Base-by-base conservation (phyloP, 2,888 invertebrate species). In the Eupithecia insigniata region DNA sequence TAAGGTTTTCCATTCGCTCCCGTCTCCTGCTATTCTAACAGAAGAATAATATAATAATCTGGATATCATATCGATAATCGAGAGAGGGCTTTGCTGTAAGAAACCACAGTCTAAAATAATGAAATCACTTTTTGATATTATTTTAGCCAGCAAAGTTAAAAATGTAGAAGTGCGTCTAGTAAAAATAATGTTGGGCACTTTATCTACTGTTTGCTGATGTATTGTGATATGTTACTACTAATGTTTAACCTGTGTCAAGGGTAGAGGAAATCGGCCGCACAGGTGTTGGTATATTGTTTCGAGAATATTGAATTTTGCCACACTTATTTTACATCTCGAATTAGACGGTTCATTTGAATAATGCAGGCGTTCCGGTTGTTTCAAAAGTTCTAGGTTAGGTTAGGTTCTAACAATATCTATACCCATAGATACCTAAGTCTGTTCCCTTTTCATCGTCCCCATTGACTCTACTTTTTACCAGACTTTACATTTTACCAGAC, bases 271-370 rank as follows among this genome's bases (percentile, higher is more conserved):
- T 85, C 83, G 83, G 81, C 82, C 77, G 78, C 80, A 77, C 89
- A 89, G 89, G 89, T 89, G 89, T 86, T 86, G 82, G 85, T 80
- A 86, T 89, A 87, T 88, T 89, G 89, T 89, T 89, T 87, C 83
- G 85, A 85, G 86, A 85, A 90, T 90, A 90, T 90, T 90, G 89
- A 90, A 90, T 90, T 88, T 86, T 80, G 82, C 82, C 82, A 84
- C 83, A 88, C 84, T 89, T 90, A 87, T 87, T 88, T 89, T 87
- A 89, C 88, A 88, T 87, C 83, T 83, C 80, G 86, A 86, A 89
- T 89, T 89, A 89, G 88, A 87, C 84, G 83, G 82, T 81, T 77
- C 79, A 83, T 83, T 82, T 84, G 84, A 82, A 84, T 85, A 85
- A 83, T 84, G 77, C 76, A 64, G 36, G 64, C 26, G n/a, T 8